These are phyloP conservation scores for Sebastes matsubarae DNA, from an alignment of 2,797 vertebrate species.

Conservation along the genomic window DNA sequence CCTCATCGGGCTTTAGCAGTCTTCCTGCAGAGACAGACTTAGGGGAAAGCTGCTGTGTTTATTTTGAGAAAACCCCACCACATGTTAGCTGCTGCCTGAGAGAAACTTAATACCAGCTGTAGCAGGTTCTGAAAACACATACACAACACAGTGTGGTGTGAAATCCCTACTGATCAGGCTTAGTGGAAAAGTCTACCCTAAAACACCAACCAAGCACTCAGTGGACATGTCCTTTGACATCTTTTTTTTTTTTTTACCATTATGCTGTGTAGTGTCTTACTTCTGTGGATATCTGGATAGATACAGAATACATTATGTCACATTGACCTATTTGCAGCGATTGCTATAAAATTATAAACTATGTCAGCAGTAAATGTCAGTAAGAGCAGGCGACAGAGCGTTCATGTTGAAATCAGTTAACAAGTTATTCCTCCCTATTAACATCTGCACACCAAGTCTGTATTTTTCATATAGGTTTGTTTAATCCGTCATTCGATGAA, in stretches of 20 bases:
- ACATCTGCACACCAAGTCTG: too few relatives aligned
- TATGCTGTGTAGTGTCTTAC: neutral
- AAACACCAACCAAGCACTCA: neutral
- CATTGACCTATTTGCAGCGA: conserved; percentile 9
- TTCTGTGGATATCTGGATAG: neutral
- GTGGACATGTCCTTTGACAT: neutral
- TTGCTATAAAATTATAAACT: neutral
- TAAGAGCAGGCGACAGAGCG: neutral
- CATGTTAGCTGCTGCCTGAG: neutral
- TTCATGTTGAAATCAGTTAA: neutral
- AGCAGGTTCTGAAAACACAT: conserved; percentile 12
- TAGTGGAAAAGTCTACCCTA: neutral
- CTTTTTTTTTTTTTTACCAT: neutral
- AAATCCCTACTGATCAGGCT: conserved; percentile 32
- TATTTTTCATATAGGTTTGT: too few relatives aligned
- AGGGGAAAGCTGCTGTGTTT: neutral
- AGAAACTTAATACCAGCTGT: conserved; percentile 9
- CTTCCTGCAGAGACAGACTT: conserved; percentile 5
- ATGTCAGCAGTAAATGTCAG: neutral
- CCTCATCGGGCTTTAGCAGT: neutral
- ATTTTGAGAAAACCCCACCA: conserved; percentile 23
- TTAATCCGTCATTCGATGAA: too few relatives aligned
- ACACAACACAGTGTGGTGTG: neutral
- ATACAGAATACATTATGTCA: neutral
- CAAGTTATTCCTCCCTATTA: neutral